Evolutionary conservation across 2,888 invertebrate genomes (phyloP).

Genomic region (Lingula anatina): DNA sequence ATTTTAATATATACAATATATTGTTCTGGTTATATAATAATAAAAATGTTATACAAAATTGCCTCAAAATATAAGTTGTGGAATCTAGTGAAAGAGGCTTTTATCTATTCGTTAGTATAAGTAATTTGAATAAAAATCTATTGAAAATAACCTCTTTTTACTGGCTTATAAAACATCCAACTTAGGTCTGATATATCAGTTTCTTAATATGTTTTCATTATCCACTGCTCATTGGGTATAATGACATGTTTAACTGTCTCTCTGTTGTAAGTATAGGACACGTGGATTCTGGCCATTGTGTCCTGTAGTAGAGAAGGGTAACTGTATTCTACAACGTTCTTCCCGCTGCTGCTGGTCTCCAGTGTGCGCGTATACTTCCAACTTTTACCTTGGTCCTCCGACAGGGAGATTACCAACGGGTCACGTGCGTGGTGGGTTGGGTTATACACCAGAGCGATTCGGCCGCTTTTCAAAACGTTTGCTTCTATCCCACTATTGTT

Average conservation of each 20-base stretch:
- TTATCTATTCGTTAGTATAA: too few species aligned
- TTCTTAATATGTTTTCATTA: too few species aligned
- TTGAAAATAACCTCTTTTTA: too few species aligned
- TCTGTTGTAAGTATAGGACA: slow-evolving; percentile 14
- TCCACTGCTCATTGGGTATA: slow-evolving; percentile 14
- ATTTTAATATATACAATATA: too few species aligned
- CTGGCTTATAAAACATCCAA: too few species aligned
- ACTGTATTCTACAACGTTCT: slow-evolving; percentile 9
- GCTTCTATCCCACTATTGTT: slow-evolving; percentile 15
- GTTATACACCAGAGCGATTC: slow-evolving; percentile 11
- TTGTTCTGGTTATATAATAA: too few species aligned
- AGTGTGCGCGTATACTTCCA: slow-evolving; percentile 11
- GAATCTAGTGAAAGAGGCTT: too few species aligned
- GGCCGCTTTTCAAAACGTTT: slow-evolving; percentile 8
- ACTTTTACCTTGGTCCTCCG: slow-evolving; percentile 6
- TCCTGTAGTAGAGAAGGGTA: slow-evolving; percentile 14
- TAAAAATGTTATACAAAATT: too few species aligned
- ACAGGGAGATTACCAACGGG: slow-evolving; percentile 3
- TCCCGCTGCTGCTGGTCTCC: slow-evolving; percentile 1
- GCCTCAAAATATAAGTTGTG: too few species aligned
- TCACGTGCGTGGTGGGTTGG: slow-evolving; percentile 9
- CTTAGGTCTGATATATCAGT: too few species aligned
- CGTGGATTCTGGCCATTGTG: slow-evolving; percentile 10
- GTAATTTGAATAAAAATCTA: too few species aligned
- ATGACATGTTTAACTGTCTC: slow-evolving; percentile 15